A percentile compares a stretch with the other conserved stretches of the same genome.
These are phyloP conservation scores for Mylabris sibirica DNA, from an alignment of 2,888 invertebrate species.

Conservation along the genomic window DNA sequence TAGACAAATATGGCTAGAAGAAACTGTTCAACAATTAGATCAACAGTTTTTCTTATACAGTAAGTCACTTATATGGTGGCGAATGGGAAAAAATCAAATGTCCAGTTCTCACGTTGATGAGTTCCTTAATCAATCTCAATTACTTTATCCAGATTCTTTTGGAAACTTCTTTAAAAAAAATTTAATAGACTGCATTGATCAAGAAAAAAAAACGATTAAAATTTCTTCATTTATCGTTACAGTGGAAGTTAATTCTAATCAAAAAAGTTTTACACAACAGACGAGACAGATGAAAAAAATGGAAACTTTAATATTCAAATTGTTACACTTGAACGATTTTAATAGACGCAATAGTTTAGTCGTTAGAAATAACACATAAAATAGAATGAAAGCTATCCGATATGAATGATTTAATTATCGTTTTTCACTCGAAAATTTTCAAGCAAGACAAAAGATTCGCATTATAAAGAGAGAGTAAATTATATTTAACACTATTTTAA, in stretches of 20 bases:
- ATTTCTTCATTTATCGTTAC: not conserved
- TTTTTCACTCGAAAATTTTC: not conserved
- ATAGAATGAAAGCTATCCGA: constrained; percentile 1
- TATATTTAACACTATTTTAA: too few species aligned
- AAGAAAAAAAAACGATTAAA: not conserved
- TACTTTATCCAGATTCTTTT: not conserved
- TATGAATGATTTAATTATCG: not conserved
- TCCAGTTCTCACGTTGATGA: not conserved
- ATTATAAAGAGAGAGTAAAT: too few species aligned
- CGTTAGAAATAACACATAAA: not conserved
- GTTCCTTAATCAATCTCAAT: not conserved
- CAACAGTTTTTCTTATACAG: constrained; percentile 4
- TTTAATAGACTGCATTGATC: not conserved
- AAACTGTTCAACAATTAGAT: constrained; percentile 6
- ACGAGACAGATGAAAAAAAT: not conserved
- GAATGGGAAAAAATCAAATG: constrained; percentile 5
- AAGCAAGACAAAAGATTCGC: too few species aligned
- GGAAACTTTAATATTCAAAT: not conserved
- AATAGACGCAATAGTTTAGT: constrained; percentile 4
- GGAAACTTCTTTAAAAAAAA: too few species aligned
- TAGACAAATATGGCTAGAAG: not conserved
- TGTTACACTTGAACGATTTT: not conserved
- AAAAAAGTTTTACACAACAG: not conserved
- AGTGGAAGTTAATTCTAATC: not conserved
- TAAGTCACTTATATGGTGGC: not conserved